Percentiles rank a stretch among this genome's conserved stretches.
Conservation (phyloP, 2,888 invertebrate species). For the Drosophila barbarae region DNA sequence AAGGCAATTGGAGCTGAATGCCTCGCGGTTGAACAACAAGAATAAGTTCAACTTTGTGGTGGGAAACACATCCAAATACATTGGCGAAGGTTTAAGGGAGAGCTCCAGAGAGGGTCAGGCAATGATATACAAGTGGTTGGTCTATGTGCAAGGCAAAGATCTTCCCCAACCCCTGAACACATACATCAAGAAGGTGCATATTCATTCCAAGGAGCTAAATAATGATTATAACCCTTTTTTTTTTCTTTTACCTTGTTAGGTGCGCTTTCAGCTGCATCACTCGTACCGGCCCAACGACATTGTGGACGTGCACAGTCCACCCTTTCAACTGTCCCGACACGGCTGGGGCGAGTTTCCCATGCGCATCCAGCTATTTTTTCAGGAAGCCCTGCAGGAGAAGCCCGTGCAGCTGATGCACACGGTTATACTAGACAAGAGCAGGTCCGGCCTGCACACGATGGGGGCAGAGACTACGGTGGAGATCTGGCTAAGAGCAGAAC, state of each 20-base stretch:
- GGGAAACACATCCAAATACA: conserved; percentile 91
- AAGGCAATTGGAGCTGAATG: conserved; percentile 76
- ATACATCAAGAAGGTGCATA: conserved; percentile 84
- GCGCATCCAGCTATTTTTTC: conserved; percentile 89
- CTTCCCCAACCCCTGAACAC: conserved; percentile 83
- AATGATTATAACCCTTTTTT: not conserved
- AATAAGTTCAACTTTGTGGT: conserved; percentile 82
- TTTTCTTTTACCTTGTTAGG: conserved; percentile 32
- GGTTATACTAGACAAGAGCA: conserved; percentile 89
- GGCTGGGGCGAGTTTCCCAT: conserved; percentile 97
- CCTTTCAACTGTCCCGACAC: conserved; percentile 90
- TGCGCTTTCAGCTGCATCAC: conserved; percentile 88
- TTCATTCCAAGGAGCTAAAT: not conserved
- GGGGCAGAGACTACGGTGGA: conserved; percentile 90
- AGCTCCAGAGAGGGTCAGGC: conserved; percentile 82
- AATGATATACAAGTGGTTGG: conserved; percentile 94
- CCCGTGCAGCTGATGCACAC: conserved; percentile 89
- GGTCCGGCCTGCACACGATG: conserved; percentile 90
- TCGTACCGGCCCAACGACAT: conserved; percentile 93
- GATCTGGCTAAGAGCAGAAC: conserved; percentile 82
- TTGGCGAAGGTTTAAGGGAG: conserved; percentile 80
- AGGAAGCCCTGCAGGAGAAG: conserved; percentile 85
- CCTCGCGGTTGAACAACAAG: conserved; percentile 81
- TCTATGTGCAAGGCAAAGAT: conserved; percentile 88
- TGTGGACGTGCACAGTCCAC: conserved; percentile 88